Conservation (phyloP, 2,888 invertebrate species). For the Adelphocoris suturalis region DNA sequence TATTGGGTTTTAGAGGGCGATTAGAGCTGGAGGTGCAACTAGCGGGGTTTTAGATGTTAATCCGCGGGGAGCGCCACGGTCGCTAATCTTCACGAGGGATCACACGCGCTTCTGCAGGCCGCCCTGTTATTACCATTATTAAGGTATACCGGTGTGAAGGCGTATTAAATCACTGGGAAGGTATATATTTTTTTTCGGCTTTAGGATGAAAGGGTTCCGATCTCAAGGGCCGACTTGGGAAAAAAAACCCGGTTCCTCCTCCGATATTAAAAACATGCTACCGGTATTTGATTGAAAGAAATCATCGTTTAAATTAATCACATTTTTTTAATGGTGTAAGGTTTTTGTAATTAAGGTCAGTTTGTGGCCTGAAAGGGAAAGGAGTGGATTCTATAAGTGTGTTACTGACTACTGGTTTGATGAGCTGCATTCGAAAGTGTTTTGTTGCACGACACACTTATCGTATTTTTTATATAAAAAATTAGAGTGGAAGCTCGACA, state of each 20-base stretch:
- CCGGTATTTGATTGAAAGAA: conserved; percentile 55
- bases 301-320: conserved; percentile 51
- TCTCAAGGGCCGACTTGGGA: neutral
- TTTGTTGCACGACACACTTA: neutral
- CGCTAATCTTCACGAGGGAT: conserved; percentile 63
- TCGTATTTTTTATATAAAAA: neutral
- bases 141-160: conserved; percentile 48
- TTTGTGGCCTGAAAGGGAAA: neutral
- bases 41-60: conserved; percentile 64
- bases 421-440: neutral
- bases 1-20: conserved; percentile 60
- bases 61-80: conserved; percentile 65
- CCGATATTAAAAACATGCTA: conserved; percentile 52
- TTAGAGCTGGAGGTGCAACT: conserved; percentile 48
- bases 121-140: conserved; percentile 68
- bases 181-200: conserved; percentile 38
- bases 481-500: neutral
- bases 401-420: neutral
- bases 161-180: conserved; percentile 47
- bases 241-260: conserved; percentile 6
- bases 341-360: conserved; percentile 19
- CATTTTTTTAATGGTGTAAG: neutral
- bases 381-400: neutral
- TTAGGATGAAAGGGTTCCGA: conserved; percentile 48
- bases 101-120: conserved; percentile 61